A percentile compares a stretch with the other conserved stretches of the same genome.
phyloP scores from a whole-genome alignment of 2,113 vertebrate species.

The Bambusicola thoracicus region DNA sequence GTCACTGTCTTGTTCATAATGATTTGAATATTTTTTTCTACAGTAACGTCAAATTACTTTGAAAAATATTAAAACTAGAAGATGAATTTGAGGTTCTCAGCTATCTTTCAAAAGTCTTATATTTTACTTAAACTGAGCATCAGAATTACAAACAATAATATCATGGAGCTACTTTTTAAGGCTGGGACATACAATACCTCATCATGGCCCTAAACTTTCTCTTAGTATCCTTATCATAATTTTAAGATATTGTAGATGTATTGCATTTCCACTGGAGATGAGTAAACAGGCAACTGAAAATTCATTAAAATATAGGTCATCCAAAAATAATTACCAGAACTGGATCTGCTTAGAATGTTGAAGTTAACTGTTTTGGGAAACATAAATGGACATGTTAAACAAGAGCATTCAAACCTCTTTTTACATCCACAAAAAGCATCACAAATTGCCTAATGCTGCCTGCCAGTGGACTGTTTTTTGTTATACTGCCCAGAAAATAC shows the following conservation, averaged over 20 bases:
- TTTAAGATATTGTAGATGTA: neutral
- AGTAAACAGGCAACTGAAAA: neutral
- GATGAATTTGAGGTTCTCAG: neutral
- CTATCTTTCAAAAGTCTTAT: neutral
- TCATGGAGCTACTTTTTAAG: neutral
- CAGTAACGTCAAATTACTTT: neutral
- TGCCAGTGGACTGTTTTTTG: neutral
- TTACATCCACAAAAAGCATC: neutral
- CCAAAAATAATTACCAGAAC: neutral
- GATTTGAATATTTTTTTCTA: neutral
- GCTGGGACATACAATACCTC: neutral
- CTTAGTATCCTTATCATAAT: neutral
- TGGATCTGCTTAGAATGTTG: neutral
- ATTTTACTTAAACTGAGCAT: neutral
- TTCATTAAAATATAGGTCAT: neutral
- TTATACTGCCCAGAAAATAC: neutral
- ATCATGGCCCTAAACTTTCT: neutral
- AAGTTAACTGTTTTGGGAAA: neutral
- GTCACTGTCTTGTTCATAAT: neutral
- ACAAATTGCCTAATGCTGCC: neutral
- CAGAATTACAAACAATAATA: neutral
- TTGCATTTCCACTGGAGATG: neutral
- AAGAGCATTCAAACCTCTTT: neutral
- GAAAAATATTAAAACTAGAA: neutral
- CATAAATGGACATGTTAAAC: neutral